Evolutionary conservation across 2,888 invertebrate genomes (phyloP).

Genomic region (Himalopsyche anomala): DNA sequence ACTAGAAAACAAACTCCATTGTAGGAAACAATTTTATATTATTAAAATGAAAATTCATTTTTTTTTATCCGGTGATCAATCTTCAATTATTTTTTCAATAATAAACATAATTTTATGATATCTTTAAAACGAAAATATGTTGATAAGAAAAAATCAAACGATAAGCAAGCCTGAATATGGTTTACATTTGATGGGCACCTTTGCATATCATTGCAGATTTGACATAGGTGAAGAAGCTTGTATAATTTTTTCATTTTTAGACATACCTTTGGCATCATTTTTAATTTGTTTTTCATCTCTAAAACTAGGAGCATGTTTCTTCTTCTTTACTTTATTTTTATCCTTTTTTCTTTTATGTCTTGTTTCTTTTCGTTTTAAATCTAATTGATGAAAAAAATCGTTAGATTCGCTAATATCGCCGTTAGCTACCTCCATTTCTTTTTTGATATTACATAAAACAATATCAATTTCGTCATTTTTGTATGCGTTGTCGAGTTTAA

Average conservation of each 20-base stretch:
- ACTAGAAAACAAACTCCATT: no score
- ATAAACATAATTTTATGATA: no score
- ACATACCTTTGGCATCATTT: neutral
- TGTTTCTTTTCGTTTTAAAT: neutral
- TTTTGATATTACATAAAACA: neutral
- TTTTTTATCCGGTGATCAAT: no score
- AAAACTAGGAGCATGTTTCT: neutral
- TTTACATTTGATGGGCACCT: no score
- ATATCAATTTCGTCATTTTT: neutral
- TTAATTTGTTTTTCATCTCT: neutral
- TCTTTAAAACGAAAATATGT: no score
- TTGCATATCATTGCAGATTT: no score
- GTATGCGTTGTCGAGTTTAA: neutral
- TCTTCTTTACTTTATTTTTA: neutral
- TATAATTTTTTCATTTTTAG: neutral
- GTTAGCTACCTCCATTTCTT: neutral
- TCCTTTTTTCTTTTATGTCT: constrained; percentile 5
- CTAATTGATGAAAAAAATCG: neutral
- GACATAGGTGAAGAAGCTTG: no score
- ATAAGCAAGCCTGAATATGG: no score
- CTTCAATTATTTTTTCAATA: no score
- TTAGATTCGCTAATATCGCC: neutral
- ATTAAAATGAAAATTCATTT: no score
- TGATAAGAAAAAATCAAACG: no score
- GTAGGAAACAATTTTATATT: no score